Evolutionary conservation across 2,797 vertebrate species (phyloP).

Genomic region (Sebastiscus albofasciatus): DNA sequence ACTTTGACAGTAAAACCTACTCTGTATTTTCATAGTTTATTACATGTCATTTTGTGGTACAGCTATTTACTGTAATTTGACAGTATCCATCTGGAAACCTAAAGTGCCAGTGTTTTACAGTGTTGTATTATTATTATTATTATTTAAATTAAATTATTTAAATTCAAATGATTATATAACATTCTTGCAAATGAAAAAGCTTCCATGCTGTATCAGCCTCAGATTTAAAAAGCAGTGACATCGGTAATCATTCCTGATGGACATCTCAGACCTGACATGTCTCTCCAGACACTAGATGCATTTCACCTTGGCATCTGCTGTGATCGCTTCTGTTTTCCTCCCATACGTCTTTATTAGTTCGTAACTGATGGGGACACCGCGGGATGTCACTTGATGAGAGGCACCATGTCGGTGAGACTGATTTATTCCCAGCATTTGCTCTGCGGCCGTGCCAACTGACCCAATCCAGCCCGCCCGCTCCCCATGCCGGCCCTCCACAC

Average conservation of each 20-base stretch:
- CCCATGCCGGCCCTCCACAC: constrained; percentile 45
- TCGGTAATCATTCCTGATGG: constrained; percentile 45
- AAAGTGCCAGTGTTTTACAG: rapidly evolving
- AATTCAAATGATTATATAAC: background rate
- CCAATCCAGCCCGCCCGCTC: constrained; percentile 55
- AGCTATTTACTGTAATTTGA: no score
- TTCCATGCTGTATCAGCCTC: background rate
- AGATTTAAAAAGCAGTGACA: constrained; percentile 27
- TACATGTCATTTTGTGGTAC: no score
- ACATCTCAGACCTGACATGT: constrained; percentile 60
- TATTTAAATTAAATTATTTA: background rate
- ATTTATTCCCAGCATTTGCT: constrained; percentile 83
- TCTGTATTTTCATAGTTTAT: no score
- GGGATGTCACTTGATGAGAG: constrained; percentile 83
- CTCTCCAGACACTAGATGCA: constrained; percentile 74
- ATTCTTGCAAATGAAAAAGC: background rate
- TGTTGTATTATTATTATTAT: no score
- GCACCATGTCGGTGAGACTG: constrained; percentile 79
- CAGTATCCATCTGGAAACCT: rapidly evolving
- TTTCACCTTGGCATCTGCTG: constrained; percentile 80
- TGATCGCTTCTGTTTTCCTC: constrained; percentile 78
- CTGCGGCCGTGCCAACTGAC: constrained; percentile 76
- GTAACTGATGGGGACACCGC: constrained; percentile 79
- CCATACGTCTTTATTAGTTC: constrained; percentile 83
- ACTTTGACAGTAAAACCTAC: no score